A percentile compares a stretch with the other conserved stretches of the same genome.
Evolutionary conservation across 2,888 invertebrate genomes (phyloP).

Genomic region (Dolomedes plantarius): DNA sequence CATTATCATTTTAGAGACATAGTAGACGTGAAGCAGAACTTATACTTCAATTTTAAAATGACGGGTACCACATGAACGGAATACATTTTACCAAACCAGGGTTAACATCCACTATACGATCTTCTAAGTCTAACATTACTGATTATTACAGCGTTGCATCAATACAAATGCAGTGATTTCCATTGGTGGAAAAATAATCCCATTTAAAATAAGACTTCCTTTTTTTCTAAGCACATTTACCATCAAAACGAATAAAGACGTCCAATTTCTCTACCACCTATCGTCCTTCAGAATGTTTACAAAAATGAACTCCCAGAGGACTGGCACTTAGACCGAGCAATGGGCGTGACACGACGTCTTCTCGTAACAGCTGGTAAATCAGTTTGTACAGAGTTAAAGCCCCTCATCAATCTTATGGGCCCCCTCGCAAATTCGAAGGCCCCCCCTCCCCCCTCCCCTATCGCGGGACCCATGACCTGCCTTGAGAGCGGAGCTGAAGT

Average conservation of each 20-base stretch:
- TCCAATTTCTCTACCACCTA: constrained; percentile 16
- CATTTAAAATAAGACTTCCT: too few species aligned
- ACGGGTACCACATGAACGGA: too few species aligned
- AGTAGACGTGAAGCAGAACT: too few species aligned
- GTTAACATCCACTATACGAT: too few species aligned
- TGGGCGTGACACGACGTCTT: constrained; percentile 38
- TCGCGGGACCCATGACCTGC: constrained; percentile 38
- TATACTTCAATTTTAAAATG: too few species aligned
- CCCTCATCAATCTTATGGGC: constrained; percentile 19
- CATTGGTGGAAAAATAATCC: too few species aligned
- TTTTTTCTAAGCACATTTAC: too few species aligned
- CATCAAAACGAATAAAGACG: constrained; percentile 7
- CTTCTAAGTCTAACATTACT: too few species aligned
- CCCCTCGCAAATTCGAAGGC: constrained; percentile 40
- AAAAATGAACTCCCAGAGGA: constrained; percentile 9
- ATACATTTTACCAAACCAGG: too few species aligned
- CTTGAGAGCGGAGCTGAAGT: not conserved
- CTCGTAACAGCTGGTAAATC: constrained; percentile 68
- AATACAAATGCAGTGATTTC: too few species aligned
- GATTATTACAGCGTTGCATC: too few species aligned
- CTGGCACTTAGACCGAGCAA: not conserved
- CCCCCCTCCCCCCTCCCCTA: constrained; percentile 12
- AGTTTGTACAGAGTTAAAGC: constrained; percentile 41
- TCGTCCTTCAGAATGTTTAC: constrained; percentile 41
- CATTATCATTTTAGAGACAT: too few species aligned